Conservation (phyloP, 2,797 vertebrate species). For the Xenentodon cancila region DNA sequence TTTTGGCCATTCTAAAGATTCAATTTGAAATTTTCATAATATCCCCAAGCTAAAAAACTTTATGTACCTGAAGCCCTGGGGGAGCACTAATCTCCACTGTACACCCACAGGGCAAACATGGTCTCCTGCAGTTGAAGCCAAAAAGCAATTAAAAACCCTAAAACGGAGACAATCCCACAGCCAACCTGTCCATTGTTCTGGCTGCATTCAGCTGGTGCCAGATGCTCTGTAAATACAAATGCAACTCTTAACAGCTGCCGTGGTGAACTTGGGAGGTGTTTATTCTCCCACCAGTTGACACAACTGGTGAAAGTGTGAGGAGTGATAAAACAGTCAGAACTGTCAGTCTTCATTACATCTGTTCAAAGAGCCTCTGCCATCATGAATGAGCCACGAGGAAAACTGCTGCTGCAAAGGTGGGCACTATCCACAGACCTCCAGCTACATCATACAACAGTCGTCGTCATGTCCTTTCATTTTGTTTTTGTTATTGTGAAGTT, state of each 20-base stretch:
- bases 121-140: conserved; percentile 32
- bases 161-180: conserved; percentile 17
- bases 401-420: too few relatives aligned
- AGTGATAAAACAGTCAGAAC: too few relatives aligned
- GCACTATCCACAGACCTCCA: too few relatives aligned
- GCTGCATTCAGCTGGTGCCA: conserved; percentile 30
- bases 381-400: too few relatives aligned
- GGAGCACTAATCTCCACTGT: conserved; percentile 45
- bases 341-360: too few relatives aligned
- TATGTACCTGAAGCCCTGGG: conserved; percentile 28
- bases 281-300: neutral
- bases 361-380: too few relatives aligned
- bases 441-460: too few relatives aligned
- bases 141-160: conserved; percentile 53
- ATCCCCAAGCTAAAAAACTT: conserved; percentile 16
- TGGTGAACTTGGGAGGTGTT: conserved; percentile 1
- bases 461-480: too few relatives aligned
- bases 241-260: neutral
- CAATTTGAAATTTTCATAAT: conserved; percentile 33
- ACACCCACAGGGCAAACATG: conserved; percentile 54
- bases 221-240: conserved; percentile 29
- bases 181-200: conserved; percentile 15
- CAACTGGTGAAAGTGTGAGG: too few relatives aligned
- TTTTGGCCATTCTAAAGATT: conserved; percentile 19
- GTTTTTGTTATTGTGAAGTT: too few relatives aligned